Evolutionary conservation across 1,140 invertebrate species (phyloP).

Genomic region (Rhopalosiphum maidis): DNA sequence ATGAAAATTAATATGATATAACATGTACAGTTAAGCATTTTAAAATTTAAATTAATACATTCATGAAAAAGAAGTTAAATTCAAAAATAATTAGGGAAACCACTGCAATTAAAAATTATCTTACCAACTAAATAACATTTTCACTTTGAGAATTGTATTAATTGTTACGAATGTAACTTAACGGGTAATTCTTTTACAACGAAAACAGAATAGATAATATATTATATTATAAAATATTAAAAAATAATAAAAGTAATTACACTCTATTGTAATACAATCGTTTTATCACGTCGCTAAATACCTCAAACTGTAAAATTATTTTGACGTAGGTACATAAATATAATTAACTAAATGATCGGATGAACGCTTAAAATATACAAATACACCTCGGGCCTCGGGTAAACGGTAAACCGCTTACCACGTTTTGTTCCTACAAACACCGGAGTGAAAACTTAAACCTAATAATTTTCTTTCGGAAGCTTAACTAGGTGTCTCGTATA

Average conservation of each 20-base stretch:
- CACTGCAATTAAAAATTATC: neutral
- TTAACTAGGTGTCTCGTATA: neutral
- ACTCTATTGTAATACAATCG: neutral
- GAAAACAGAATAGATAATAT: neutral
- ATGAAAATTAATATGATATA: neutral
- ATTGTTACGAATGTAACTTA: neutral
- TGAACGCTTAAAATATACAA: neutral
- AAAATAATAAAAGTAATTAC: neutral
- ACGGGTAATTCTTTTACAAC: neutral
- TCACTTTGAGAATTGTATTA: neutral
- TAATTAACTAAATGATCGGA: neutral
- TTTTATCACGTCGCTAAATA: neutral
- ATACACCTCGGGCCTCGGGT: neutral
- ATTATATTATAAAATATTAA: neutral
- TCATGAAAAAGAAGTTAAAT: neutral
- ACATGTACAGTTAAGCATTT: neutral
- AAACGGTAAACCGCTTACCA: neutral
- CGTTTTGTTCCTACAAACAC: neutral
- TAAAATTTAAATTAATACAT: neutral
- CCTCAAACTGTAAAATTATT: neutral
- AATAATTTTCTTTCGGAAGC: neutral
- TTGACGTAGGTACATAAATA: neutral
- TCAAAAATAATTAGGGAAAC: neutral
- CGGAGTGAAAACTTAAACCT: neutral
- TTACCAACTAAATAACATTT: neutral